Evolutionary conservation across 1,140 invertebrate species (phyloP).

Genomic region (Dinothrombium tinctorium): DNA sequence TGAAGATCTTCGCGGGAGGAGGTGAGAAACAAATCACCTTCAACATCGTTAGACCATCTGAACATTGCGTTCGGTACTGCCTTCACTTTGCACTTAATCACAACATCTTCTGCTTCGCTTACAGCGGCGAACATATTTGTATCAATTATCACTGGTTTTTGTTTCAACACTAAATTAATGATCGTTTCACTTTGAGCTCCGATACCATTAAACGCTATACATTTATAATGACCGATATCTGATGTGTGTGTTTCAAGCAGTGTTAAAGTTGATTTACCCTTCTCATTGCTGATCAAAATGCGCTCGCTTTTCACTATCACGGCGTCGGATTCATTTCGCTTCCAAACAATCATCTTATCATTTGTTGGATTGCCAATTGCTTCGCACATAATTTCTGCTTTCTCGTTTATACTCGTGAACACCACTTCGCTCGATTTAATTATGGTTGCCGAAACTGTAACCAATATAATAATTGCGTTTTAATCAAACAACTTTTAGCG

Average conservation of each 20-base stretch:
- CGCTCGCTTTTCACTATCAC: constrained; percentile 27
- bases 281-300: constrained; percentile 26
- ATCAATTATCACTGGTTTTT: constrained; percentile 31
- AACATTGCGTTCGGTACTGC: constrained; percentile 9
- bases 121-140: background rate
- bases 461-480: background rate
- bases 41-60: constrained; percentile 3
- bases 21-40: background rate
- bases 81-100: constrained; percentile 10
- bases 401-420: constrained; percentile 46
- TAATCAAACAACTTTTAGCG: no score
- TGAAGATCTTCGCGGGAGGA: background rate
- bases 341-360: constrained; percentile 69
- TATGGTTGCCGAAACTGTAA: constrained; percentile 12
- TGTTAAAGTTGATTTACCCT: constrained; percentile 50
- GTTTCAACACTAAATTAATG: constrained; percentile 48
- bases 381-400: constrained; percentile 59
- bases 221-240: constrained; percentile 69
- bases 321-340: constrained; percentile 31
- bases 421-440: constrained; percentile 41
- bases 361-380: constrained; percentile 64
- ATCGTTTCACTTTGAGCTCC: constrained; percentile 36
- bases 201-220: constrained; percentile 73
- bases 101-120: constrained; percentile 6
- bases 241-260: constrained; percentile 47